A percentile compares a stretch with the other conserved stretches of the same genome.
Conservation (phyloP, 92 coral and sea anemone genomes). For the Parazoanthus atlanticus region DNA sequence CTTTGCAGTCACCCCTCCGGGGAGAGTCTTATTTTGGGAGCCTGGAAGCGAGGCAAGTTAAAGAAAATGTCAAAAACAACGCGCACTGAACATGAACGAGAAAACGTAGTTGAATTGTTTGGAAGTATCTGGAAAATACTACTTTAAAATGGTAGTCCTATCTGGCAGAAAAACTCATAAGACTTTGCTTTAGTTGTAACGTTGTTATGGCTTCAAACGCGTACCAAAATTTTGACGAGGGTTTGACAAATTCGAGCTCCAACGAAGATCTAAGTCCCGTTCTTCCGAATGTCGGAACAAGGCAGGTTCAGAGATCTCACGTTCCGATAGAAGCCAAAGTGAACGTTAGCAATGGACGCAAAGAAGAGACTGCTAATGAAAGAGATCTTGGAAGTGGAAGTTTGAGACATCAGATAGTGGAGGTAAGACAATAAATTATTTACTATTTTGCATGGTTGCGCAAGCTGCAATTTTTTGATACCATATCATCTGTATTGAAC, state of each 20-base stretch:
- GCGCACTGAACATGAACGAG: background rate
- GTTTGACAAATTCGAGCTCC: conserved; percentile 6
- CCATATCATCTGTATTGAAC: background rate
- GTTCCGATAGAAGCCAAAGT: conserved; percentile 40
- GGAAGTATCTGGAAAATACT: background rate
- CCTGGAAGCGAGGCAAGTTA: conserved; percentile 16
- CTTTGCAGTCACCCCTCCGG: background rate
- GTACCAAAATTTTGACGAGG: conserved; percentile 23
- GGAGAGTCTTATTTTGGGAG: background rate
- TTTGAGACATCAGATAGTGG: conserved; percentile 35
- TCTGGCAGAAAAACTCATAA: background rate
- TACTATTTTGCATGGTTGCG: background rate
- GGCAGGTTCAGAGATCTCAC: conserved; percentile 6
- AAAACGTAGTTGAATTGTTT: background rate
- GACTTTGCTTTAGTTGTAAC: background rate
- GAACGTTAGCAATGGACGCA: conserved; percentile 27
- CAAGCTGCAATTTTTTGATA: conserved; percentile 9
- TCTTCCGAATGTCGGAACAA: conserved; percentile 38
- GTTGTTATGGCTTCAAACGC: conserved; percentile 13
- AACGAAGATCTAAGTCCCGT: conserved; percentile 11
- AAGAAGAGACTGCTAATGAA: conserved; percentile 51
- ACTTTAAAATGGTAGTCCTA: background rate
- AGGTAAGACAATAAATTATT: conserved; percentile 46
- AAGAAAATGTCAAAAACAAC: conserved; percentile 42
- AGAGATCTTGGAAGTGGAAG: conserved; percentile 78